Evolutionary conservation across 2,797 vertebrate species (phyloP), one percentile per base, ranked within the genome.

Genomic region (Megalops cyprinoides): DNA sequence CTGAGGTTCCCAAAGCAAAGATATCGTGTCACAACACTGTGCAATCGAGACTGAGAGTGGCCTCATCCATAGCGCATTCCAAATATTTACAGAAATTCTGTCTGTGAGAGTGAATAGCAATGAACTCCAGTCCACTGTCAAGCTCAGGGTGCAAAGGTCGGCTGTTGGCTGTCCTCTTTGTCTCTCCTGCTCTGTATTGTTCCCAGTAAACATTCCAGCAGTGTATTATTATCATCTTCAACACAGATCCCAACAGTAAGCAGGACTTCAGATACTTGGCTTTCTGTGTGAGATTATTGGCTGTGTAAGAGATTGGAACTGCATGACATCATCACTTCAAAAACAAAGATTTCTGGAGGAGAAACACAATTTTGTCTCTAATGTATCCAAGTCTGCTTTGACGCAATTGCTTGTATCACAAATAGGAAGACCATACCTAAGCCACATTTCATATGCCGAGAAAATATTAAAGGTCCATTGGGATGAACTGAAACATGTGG

Each of bases 1-100:
- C 83, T 84, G 87, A 85, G 82, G 88, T 87, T 77, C 87, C 83
- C 82, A 88, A 86, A 87, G 82, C 86, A 87, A 0, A 77, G 74
- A 83, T 82, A 82, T 60, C 37, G 14, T 42, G 7, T 79, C 62
- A 79, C 46, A 79, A 42, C 48, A 49, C 44, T 31, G 60, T 46
- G 23, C 42, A 62, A 79, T 31, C 37, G 42, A 65, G 60, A 51
- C 51, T 6, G 34, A 74, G 39, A 31, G 51, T 12, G 15, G 46
- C 14, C 46, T 1, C 6, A n/a, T 49, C 18, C 78, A 37, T 4
- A 20, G 23, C 2, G 28, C 42, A 37, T 74, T 55, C 67, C 37
- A 55, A 74, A 79, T 79, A 79, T 79, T 79, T 55, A 79, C 53
- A 39, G 15, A n/a, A 39, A 56, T 58, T 15, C 20, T 3, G 31